These are phyloP conservation scores for Manis pentadactyla DNA, from an alignment of 2,797 vertebrate genomes.

Conservation along the genomic window DNA sequence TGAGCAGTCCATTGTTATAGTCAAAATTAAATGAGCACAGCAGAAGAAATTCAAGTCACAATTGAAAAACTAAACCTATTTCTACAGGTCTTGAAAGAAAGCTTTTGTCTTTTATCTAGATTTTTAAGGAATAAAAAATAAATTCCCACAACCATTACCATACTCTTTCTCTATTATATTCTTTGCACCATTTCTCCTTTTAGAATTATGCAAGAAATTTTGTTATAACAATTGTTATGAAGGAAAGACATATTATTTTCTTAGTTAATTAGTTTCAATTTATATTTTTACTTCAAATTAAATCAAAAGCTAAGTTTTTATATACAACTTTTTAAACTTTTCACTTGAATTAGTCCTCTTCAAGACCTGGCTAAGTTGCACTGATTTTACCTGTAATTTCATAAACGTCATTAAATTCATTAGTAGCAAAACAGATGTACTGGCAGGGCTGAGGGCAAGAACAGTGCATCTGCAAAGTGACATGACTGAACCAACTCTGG, in stretches of 20 bases:
- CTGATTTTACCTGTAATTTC: not conserved
- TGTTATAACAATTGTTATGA: not conserved
- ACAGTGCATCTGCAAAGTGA: not conserved
- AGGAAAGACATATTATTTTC: not conserved
- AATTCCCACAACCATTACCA: not conserved
- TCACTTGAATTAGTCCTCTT: not conserved
- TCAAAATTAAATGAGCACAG: constrained; percentile 1
- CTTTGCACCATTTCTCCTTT: constrained; percentile 2
- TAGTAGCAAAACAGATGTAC: not conserved
- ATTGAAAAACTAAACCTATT: not conserved
- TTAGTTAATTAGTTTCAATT: constrained; percentile 8
- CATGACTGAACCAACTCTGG: not conserved
- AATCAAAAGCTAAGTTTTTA: not conserved
- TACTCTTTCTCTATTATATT: not conserved
- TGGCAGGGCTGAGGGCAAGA: not conserved
- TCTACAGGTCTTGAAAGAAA: not conserved
- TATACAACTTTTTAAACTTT: not conserved
- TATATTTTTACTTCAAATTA: not conserved
- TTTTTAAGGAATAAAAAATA: constrained; percentile 32
- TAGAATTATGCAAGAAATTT: not conserved
- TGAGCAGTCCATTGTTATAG: not conserved
- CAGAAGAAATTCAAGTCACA: not conserved
- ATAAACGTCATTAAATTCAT: not conserved
- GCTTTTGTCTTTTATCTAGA: not conserved
- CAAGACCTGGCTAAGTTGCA: not conserved